Conservation (phyloP, 2,113 vertebrate genomes). For the Salvelinus fontinalis region DNA sequence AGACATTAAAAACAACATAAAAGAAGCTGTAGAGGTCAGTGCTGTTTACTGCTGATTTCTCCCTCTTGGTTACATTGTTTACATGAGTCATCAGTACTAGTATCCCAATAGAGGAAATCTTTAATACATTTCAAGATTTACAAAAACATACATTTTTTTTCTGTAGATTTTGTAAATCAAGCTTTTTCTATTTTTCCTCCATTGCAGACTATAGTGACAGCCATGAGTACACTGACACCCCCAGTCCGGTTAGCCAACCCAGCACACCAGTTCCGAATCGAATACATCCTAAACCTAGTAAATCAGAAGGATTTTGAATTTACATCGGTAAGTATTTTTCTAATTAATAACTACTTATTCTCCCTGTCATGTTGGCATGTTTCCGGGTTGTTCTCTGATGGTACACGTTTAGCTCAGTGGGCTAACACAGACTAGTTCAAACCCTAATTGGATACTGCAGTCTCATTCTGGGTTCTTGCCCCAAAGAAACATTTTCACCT, state of each 20-base stretch:
- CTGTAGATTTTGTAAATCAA: background rate
- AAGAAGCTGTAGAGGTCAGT: constrained; percentile 98
- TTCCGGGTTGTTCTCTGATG: background rate
- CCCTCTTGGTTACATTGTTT: background rate
- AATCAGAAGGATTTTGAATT: constrained; percentile 97
- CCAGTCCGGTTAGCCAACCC: constrained; percentile 92
- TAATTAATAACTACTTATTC: background rate
- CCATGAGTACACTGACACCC: constrained; percentile 91
- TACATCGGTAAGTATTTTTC: constrained; percentile 80
- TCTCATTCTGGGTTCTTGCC: too few species aligned
- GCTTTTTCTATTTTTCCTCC: constrained; percentile 17
- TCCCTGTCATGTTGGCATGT: background rate
- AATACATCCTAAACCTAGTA: constrained; percentile 90
- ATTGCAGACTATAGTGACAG: constrained; percentile 90
- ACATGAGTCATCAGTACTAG: background rate
- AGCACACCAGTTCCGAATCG: constrained; percentile 90
- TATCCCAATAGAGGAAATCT: background rate
- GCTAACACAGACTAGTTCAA: too few species aligned
- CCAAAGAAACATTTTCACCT: background rate
- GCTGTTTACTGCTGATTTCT: constrained; percentile 11
- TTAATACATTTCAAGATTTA: background rate
- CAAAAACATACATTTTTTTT: background rate
- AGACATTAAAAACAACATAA: constrained; percentile 99
- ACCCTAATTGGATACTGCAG: too few species aligned
- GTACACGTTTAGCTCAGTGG: background rate